phyloP scores from a whole-genome alignment of 2,797 vertebrate species.

The Sebastes matsubarae region DNA sequence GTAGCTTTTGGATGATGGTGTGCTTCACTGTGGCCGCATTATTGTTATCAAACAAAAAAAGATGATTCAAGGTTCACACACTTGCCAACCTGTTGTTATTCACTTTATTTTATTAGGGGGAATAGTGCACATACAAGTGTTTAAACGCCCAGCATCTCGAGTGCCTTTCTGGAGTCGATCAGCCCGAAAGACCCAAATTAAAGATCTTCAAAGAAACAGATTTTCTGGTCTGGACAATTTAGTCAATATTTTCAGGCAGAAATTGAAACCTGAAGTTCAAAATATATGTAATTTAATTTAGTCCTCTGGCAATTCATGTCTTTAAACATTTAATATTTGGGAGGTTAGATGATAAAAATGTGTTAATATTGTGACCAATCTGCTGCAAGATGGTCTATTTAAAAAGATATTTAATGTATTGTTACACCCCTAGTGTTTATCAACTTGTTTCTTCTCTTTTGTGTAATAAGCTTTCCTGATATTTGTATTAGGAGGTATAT shows the following conservation, averaged over 20 bases:
- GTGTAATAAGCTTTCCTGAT: neutral
- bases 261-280: neutral
- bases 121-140: neutral
- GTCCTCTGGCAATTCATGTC: neutral
- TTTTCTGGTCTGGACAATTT: neutral
- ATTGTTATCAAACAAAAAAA: neutral
- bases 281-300: neutral
- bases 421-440: neutral
- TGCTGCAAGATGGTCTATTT: neutral
- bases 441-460: neutral
- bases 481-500: neutral
- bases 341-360: neutral
- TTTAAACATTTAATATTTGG: neutral
- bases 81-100: neutral
- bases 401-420: neutral
- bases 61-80: neutral
- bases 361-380: neutral
- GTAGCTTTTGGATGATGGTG: too few relatives aligned
- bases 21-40: too few relatives aligned
- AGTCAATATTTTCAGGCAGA: neutral
- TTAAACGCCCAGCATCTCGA: neutral
- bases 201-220: neutral
- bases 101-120: neutral
- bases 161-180: too few relatives aligned
- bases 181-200: too few relatives aligned